Evolutionary conservation across 2,888 invertebrate genomes (phyloP), one percentile per base, ranked within the genome.

Genomic region (Netelia inedita): DNA sequence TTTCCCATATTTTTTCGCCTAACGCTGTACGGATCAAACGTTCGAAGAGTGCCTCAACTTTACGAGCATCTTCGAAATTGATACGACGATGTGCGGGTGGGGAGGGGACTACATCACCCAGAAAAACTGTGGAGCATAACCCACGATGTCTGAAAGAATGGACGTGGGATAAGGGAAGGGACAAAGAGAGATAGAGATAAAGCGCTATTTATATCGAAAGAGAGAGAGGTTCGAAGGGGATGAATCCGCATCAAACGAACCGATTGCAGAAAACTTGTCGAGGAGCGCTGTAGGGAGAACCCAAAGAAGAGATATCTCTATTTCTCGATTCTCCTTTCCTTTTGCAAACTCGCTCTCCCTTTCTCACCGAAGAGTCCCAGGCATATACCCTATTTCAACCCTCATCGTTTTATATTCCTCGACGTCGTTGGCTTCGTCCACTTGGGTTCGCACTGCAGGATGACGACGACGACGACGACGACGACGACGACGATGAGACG

Each of bases 191-290:
- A 23, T 41, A 19, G 55, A 61, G 72, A 71, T 8, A 43, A 19
- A 11, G 35, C 46, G 53, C 43, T 41, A 65, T 63, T 61, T 35
- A 28, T 50, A 41, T 74, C 69, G 65, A 3, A 35, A 41, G 21
- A 19, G 75, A 61, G 71, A 55, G 53, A 28, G 59, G 55, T 63
- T 78, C 59, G 69, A 82, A 75, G 85, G 85, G 69, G 86, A 72
- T 88, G 88, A 89, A 90, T 89, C 86, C 88, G 91, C 88, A 89
- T 91, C 90, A 90, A 90, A 90, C 89, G 89, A 90, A 89, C 88
- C 89, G 89, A 90, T 91, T 89, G 90, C 89, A 87, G 87, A 88
- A 90, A 89, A 91, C 88, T 89, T 91, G 89, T 88, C 87, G 88
- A 86, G 59, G 59, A 84, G 65, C 14, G 46, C 59, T 55, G 65